phyloP scores from a whole-genome alignment of 2,113 vertebrate genomes.

The Erythrolamprus reginae region DNA sequence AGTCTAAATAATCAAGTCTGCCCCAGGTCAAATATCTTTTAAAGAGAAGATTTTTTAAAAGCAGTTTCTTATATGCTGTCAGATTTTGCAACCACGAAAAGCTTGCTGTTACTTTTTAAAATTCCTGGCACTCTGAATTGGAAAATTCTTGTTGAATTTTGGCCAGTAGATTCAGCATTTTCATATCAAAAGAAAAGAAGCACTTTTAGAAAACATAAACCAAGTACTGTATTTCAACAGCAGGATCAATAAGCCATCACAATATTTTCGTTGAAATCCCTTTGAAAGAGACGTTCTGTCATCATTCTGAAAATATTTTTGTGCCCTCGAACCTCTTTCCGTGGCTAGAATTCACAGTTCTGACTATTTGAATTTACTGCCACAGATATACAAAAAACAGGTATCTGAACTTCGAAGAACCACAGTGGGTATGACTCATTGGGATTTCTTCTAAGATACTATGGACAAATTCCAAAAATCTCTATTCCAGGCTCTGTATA shows the following conservation, averaged over 20 bases:
- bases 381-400: background rate
- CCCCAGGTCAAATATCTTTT: no score
- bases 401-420: background rate
- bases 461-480: background rate
- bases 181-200: background rate
- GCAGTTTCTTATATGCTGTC: no score
- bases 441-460: slow-evolving; percentile 2
- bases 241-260: background rate
- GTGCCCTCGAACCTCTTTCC: background rate
- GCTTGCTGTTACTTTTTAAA: no score
- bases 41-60: no score
- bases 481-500: background rate
- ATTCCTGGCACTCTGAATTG: no score
- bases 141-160: no score
- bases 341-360: background rate
- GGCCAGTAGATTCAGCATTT: background rate
- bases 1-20: no score
- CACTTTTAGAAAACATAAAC: background rate
- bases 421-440: background rate
- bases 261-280: background rate
- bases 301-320: background rate
- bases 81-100: no score
- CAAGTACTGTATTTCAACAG: background rate
- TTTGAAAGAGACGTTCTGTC: background rate
- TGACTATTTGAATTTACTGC: background rate